These are phyloP conservation scores for Oriolus oriolus DNA, from an alignment of 2,113 vertebrate species.

Conservation along the genomic window DNA sequence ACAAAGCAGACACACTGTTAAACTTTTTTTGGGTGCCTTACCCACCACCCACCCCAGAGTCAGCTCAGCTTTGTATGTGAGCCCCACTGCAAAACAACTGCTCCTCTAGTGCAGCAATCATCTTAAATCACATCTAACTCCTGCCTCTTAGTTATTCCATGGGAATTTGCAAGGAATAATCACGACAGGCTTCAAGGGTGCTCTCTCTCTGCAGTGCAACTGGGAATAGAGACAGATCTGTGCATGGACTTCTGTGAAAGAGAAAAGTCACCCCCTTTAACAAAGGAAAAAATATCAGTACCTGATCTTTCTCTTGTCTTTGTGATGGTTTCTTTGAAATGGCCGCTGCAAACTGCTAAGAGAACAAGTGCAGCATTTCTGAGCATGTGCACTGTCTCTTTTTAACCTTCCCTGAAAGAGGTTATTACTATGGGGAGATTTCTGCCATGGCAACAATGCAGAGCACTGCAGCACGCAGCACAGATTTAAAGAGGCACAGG, in stretches of 20 bases:
- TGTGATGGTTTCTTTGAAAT: constrained; percentile 67
- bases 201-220: neutral
- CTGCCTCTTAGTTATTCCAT: neutral
- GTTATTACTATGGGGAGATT: constrained; percentile 67
- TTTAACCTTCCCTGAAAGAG: constrained; percentile 63
- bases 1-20: neutral
- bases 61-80: neutral
- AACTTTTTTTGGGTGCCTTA: neutral
- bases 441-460: constrained; percentile 73
- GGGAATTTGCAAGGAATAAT: neutral
- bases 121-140: neutral
- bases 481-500: constrained; percentile 46
- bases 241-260: neutral
- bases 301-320: constrained; percentile 61
- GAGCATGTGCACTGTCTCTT: constrained; percentile 68
- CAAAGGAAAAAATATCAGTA: constrained; percentile 55
- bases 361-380: constrained; percentile 58
- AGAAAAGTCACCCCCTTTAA: constrained; percentile 9
- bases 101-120: neutral
- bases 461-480: constrained; percentile 43
- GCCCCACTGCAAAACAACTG: neutral
- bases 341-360: constrained; percentile 63
- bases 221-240: neutral
- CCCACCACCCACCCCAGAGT: neutral
- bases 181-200: neutral